Evolutionary conservation across 2,797 vertebrate species (phyloP), one percentile per base, ranked within the genome.

Genomic region (Orestias chungarensis): DNA sequence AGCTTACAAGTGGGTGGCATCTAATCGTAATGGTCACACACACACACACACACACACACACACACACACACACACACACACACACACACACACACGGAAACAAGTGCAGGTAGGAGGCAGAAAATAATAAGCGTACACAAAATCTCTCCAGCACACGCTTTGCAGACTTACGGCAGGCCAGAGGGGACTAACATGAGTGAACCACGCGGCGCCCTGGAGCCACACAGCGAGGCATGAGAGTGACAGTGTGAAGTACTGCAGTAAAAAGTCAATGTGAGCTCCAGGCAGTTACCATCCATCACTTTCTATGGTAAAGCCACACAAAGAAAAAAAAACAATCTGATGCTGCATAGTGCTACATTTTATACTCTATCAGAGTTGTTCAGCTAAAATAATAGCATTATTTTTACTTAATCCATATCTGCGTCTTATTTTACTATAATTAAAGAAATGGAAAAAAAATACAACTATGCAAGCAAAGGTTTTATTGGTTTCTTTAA

Each of bases 181-280:
- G 59, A 43, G 69, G 64, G 57, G 35, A 42, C 57, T 17, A 73
- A 66, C 33, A 31, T 74, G 70, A 80, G 61, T 70, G 72, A 81
- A 84, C n/a, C 77, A 61, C 49, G 57, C 66, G 79, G 66, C 50
- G 49, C 73, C 81, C 64, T 49, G 64, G 70, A 82, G 86, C 87
- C 78, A 85, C 79, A 73, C 38, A 66, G 55, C 20, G 66, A 74
- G 65, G 38, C 20, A 33, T 47, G 38, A 74, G 52, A 73, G 64
- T 75, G 83, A 89, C 85, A 73, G 71, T 76, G 79, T 82, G 74
- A 80, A 79, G 82, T 72, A 72, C 72, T 25, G 14, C 73, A 66
- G 64, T 80, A 67, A 79, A 85, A 86, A 78, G 89, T 80, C 82
- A 87, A 44, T 40, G 66, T 64, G 76, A 75, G 84, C 84, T 84